Evolutionary conservation across 1,140 invertebrate species (phyloP), one percentile per base, ranked within the genome.

Genomic region (Aphelinus atriplicis): DNA sequence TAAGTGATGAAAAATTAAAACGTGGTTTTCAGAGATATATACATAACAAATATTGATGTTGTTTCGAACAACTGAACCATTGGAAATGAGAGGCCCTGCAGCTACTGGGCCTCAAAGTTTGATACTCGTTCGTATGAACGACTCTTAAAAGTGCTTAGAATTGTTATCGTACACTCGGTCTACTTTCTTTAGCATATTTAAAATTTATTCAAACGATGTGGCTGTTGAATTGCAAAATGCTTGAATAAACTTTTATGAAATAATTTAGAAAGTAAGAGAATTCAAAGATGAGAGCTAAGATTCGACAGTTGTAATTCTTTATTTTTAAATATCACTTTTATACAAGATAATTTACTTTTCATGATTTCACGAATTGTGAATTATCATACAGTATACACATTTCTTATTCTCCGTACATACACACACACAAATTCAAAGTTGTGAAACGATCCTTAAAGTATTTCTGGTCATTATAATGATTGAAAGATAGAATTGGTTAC

Each of bases 401-500:
- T 68, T 61, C 51, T 2, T 1, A 63, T 26, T 73, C 57, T 58
- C 63, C 58, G 45, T 74, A 62, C 42, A 73, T 67, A 10, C 26
- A 26, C 26, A 26, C 26, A 26, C 45, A n/a, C 51, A 68, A 51
- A 5, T 74, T 62, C 57, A 74, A 68, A 60, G 62, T 56, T 48
- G n/a, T n/a, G 7, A 53, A 63, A 4, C 7, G 45, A 66, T 9
- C 60, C 47, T 73, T 72, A 73, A 73, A 66, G n/a, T n/a, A 5
- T 61, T 10, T 73, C 56, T 53, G 10, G 56, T 55, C 10, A 46
- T 66, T 60, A 67, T 45, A 73, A 67, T 73, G 5, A 73, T 60
- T 73, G 66, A 6, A 66, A 73, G 63, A 73, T 73, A 73, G 48
- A 73, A 66, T 67, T 73, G 48, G 46, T 72, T 72, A 53, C 48